Conservation (phyloP, 2,797 vertebrate genomes). For the Alosa sapidissima region DNA sequence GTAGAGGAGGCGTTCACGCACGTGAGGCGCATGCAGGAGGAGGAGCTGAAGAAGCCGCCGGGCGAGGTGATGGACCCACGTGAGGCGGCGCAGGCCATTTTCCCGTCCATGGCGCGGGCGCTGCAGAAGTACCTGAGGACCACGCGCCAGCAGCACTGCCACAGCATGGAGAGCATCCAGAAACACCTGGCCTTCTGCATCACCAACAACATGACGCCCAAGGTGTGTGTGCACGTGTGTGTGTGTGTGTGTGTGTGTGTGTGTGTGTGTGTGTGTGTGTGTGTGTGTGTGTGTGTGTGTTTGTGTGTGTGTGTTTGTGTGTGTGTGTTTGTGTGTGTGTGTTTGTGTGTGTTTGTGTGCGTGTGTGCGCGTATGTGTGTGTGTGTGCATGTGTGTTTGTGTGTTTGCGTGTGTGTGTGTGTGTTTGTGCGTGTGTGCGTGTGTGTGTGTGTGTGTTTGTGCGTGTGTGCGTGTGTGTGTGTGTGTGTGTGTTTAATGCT, state of each 20-base stretch:
- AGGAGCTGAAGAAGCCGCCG: conserved; percentile 84
- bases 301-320: not conserved
- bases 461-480: not conserved
- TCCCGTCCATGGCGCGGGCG: conserved; percentile 94
- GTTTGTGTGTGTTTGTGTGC: not conserved
- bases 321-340: not conserved
- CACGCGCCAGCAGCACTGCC: conserved; percentile 93
- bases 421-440: not conserved
- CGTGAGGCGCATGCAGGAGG: conserved; percentile 86
- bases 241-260: not conserved
- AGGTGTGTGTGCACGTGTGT: conserved; percentile 71
- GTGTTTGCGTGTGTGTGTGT: not conserved
- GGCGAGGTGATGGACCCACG: conserved; percentile 94
- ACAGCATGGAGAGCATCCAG: conserved; percentile 99
- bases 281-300: not conserved
- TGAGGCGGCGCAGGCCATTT: conserved; percentile 93
- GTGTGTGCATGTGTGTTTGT: not conserved
- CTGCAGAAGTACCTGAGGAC: conserved; percentile 97
- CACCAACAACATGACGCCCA: conserved; percentile 93
- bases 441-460: not conserved
- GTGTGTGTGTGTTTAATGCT: not conserved
- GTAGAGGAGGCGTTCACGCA: conserved; percentile 97
- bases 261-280: not conserved
- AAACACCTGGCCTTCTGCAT: conserved; percentile 94
- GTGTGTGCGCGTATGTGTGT: not conserved